phyloP scores from a whole-genome alignment of 92 coral and sea anemone genomes.

The Micromussa lordhowensis region DNA sequence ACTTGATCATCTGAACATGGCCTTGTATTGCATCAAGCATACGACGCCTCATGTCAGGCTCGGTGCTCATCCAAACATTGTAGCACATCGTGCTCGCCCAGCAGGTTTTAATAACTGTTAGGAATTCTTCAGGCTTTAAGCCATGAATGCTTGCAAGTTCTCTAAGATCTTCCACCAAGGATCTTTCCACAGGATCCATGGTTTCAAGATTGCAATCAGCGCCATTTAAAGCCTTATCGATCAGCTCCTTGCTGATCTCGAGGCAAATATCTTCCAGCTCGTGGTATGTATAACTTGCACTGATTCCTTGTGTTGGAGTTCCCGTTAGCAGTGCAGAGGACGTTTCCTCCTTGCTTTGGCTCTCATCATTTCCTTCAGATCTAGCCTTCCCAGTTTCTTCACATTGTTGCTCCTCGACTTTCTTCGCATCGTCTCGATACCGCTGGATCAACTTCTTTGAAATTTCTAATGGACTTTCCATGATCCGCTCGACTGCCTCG shows the following conservation, averaged over 20 bases:
- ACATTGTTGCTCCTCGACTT: neutral
- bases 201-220: neutral
- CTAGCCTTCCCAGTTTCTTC: neutral
- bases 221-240: neutral
- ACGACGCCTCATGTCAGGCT: constrained; percentile 22
- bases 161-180: constrained; percentile 11
- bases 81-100: neutral
- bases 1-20: neutral
- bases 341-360: neutral
- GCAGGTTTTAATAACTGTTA: neutral
- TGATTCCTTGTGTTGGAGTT: neutral
- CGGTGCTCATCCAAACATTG: neutral
- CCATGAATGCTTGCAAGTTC: neutral
- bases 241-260: constrained; percentile 2
- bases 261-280: constrained; percentile 19
- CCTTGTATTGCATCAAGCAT: constrained; percentile 25
- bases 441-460: constrained; percentile 24
- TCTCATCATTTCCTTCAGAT: neutral
- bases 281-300: neutral
- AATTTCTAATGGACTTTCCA: constrained; percentile 50
- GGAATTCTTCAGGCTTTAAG: neutral
- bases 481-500: constrained; percentile 54
- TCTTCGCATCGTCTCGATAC: too few relatives aligned
- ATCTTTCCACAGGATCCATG: neutral
- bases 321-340: constrained; percentile 5